These are phyloP conservation scores for Macrotus californicus DNA, from an alignment of 2,113 vertebrate species.

Conservation along the genomic window DNA sequence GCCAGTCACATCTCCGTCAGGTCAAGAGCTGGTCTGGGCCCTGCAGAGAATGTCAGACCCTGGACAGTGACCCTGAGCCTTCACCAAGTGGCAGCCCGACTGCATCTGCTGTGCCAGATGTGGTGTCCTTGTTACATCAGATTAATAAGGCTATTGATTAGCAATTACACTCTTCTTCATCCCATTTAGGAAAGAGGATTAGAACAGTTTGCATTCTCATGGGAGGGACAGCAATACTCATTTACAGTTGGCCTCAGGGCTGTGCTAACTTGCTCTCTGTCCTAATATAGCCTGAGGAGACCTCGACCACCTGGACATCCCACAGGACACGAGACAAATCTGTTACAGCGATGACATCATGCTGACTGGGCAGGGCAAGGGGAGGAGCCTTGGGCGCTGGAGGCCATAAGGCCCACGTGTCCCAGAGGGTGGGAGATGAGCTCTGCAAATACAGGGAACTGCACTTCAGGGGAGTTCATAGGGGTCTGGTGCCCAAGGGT, in stretches of 20 bases:
- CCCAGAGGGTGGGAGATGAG: background rate
- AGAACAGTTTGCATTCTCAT: background rate
- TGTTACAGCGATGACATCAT: rapidly evolving
- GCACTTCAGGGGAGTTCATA: too few species aligned
- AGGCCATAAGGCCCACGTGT: rapidly evolving
- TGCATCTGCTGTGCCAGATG: background rate
- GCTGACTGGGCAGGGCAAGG: background rate
- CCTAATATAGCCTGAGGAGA: background rate
- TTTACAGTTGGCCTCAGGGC: background rate
- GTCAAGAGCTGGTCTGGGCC: background rate
- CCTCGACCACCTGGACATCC: background rate
- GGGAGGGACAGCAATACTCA: background rate
- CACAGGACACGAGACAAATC: background rate
- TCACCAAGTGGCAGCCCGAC: too few species aligned
- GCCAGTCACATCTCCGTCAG: background rate
- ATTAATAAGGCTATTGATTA: background rate
- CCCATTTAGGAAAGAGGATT: background rate
- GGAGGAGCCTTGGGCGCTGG: background rate
- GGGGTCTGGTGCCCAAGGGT: background rate
- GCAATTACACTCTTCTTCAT: too few species aligned
- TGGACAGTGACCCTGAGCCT: background rate
- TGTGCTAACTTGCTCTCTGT: background rate
- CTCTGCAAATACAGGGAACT: background rate
- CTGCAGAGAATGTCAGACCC: background rate
- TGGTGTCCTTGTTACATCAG: background rate